Base-by-base conservation (phyloP, 2,113 vertebrate genomes). In the Carettochelys insculpta region DNA sequence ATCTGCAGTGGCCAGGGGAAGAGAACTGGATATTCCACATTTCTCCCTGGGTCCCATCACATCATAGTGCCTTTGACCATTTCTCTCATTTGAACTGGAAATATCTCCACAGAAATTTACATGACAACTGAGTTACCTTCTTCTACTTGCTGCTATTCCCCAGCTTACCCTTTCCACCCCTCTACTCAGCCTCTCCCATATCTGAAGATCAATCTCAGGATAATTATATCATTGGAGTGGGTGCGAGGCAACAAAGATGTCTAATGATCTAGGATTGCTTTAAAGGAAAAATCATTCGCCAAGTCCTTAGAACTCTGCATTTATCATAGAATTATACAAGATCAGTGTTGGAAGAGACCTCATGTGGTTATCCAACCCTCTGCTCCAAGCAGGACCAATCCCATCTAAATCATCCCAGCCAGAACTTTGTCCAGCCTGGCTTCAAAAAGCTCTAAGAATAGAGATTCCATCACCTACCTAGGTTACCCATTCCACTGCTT, bases 81-180 rank as follows among this genome's bases (percentile, higher is more conserved):
- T 58, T 52, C 61, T 87, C 34, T 45, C 86, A 4, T 9, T 12
- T 2, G 4, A 73, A 34, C 85, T 77, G 86, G 58, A 81, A 88
- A 88, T 85, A 11, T 31, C 85, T 89, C 75, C 1, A 75, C 58
- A 68, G 68, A 80, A 89, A 89, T 12, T 48, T 87, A 25, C 24
- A 75, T 50, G 43, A 25, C 71, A 73, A 81, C 27, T 81, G 38
- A 29, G 5, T 25, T 50, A 50, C 84, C 85, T 27, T 91, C 80
- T 75, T 87, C 48, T 77, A 19, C 84, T 91, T 96, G 91, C 75
- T 87, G 34, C 83, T n/a, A 82, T 76, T 88, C 52, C 6, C 12
- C 41, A 45, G 41, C 4, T 38, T 68, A 68, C n/a, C 16, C n/a
- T 68, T n/a, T 7, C n/a, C 20, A n/a, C 10, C 19, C 19, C n/a